Percentiles rank a stretch among this genome's conserved stretches.
Conservation (phyloP, 2,797 vertebrate species). For the Chelon labrosus region DNA sequence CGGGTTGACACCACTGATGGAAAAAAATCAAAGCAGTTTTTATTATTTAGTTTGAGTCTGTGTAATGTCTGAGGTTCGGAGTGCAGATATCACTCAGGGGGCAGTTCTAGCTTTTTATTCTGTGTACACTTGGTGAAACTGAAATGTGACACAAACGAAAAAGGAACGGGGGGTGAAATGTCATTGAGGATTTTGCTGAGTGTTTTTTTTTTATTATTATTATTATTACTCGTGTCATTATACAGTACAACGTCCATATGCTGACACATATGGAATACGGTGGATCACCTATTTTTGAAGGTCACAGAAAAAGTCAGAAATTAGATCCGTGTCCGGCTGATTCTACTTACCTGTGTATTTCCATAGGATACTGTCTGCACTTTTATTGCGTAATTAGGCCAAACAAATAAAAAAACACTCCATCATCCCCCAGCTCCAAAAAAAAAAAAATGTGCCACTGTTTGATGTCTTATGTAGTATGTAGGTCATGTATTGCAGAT, state of each 20-base stretch:
- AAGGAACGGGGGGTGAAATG: not conserved
- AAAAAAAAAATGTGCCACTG: slow-evolving; percentile 54
- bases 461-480: slow-evolving; percentile 65
- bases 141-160: slow-evolving; percentile 18
- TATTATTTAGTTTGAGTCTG: slow-evolving; percentile 14
- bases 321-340: not conserved
- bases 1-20: not conserved
- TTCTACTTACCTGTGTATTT: slow-evolving; percentile 27
- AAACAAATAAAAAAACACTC: slow-evolving; percentile 37
- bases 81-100: not conserved
- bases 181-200: not conserved
- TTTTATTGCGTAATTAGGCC: slow-evolving; percentile 61
- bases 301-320: not conserved
- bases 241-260: not conserved
- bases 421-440: not conserved
- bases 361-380: slow-evolving; percentile 21
- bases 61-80: not conserved
- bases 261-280: not conserved
- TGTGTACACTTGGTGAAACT: not conserved
- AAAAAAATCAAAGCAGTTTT: slow-evolving; percentile 19
- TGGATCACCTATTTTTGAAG: not conserved
- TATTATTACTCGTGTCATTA: not conserved
- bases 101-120: not conserved
- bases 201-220: not conserved
- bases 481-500: slow-evolving; percentile 74